Evolutionary conservation across 2,797 vertebrate species (phyloP), one percentile per base, ranked within the genome.

Genomic region (Aphelocoma californica): DNA sequence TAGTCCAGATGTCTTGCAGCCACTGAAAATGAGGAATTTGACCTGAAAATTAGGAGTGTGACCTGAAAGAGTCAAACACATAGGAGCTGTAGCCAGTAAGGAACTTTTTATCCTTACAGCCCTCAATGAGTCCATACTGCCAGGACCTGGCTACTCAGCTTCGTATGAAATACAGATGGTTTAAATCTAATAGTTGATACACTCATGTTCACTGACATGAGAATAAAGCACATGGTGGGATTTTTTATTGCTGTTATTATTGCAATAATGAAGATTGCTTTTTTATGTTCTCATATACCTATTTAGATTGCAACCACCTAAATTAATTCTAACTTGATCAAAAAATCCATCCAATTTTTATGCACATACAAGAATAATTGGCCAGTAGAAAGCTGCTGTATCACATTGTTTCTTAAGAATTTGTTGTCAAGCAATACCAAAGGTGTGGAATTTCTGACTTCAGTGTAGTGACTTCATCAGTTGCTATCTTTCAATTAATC

Each of bases 401-500:
- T 34, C 21, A 48, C 7, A 9, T 29, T 57, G 75, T 48, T 58
- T 34, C 58, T 75, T 54, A 23, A 28, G 28, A 83, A 72, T 50
- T 34, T 47, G 18, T 75, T 47, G 19, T 51, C 40, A 73, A 64
- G 24, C 10, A 38, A 34, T 42, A 60, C 7, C 54, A 47, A 65
- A 80, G 16, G 19, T 17, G 47, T 48, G 16, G 77, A 78, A 45
- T 70, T 74, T 78, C 44, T 56, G 12, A 75, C 51, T 78, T 83
- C 17, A 34, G 36, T n/a, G 25, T 15, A 82, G 15, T 24, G 18
- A 73, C 36, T 81, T 51, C 70, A 74, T 77, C 45, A 65, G 60
- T 44, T 70, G 36, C 13, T 70, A 51, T 51, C 18, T 67, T 91
- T 81, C 81, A 82, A 60, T 91, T 71, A 93, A 88, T 74, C 83